These are phyloP conservation scores for Oithona nana DNA, from an alignment of 2,888 invertebrate genomes.

Conservation along the genomic window DNA sequence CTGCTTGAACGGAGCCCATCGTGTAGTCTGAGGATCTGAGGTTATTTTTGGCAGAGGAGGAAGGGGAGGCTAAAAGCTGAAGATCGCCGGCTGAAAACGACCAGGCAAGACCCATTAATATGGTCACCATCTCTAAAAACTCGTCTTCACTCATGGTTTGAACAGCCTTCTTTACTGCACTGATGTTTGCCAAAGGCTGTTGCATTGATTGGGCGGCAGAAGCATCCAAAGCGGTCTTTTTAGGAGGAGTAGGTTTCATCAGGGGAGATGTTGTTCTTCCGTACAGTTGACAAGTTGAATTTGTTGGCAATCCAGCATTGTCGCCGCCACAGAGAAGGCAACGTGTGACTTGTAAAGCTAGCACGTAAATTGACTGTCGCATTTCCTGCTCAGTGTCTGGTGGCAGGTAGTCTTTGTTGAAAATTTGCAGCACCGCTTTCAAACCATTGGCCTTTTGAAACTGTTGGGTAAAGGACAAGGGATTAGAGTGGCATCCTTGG, in stretches of 20 bases:
- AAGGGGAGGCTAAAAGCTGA: conserved; percentile 24
- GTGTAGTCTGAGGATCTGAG: too few relatives aligned
- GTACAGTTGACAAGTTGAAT: not conserved
- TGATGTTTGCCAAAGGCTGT: conserved; percentile 22
- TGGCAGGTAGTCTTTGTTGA: conserved; percentile 30
- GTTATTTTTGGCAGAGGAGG: conserved; percentile 15
- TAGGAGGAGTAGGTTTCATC: conserved; percentile 19
- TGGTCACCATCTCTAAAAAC: conserved; percentile 27
- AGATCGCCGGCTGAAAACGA: conserved; percentile 32
- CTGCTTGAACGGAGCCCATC: too few relatives aligned
- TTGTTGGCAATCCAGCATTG: conserved; percentile 23
- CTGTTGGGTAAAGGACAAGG: not conserved
- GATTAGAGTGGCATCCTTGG: not conserved
- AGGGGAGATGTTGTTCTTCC: not conserved
- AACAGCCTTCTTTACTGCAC: not conserved
- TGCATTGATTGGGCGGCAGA: conserved; percentile 17
- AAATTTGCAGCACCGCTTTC: conserved; percentile 27
- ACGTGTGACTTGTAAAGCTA: conserved; percentile 29
- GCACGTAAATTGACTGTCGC: conserved; percentile 30
- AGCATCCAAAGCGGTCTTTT: conserved; percentile 20
- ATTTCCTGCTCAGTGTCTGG: conserved; percentile 30
- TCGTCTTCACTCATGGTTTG: conserved; percentile 27
- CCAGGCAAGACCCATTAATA: conserved; percentile 32
- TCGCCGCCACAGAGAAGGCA: conserved; percentile 29
- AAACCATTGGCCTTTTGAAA: conserved; percentile 26